A percentile compares a stretch with the other conserved stretches of the same genome.
These are phyloP conservation scores for Calyptomena viridis DNA, from an alignment of 2,113 vertebrate species.

Conservation along the genomic window DNA sequence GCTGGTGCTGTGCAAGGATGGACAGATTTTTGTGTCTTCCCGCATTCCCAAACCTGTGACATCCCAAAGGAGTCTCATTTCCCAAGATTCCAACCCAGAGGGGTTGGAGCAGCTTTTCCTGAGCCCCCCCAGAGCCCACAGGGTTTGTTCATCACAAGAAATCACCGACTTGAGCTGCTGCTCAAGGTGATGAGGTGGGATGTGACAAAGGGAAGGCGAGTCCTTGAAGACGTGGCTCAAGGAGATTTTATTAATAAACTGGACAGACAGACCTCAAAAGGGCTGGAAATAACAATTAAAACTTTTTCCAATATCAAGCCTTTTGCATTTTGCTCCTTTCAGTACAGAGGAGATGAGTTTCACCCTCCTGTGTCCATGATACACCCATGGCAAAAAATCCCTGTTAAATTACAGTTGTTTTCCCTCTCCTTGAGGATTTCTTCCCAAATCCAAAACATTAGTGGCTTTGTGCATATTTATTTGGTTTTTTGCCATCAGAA, in stretches of 20 bases:
- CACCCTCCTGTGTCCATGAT: background rate
- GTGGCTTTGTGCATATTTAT: background rate
- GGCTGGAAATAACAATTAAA: background rate
- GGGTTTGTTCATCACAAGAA: background rate
- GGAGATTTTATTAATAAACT: background rate
- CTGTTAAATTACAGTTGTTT: background rate
- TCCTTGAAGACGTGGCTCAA: background rate
- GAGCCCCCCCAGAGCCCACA: accelerated
- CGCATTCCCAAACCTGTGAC: background rate
- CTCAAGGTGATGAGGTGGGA: background rate
- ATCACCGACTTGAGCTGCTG: background rate
- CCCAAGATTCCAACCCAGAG: background rate
- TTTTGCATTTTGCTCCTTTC: background rate
- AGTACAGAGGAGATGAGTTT: accelerated
- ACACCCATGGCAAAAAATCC: background rate
- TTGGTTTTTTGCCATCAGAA: background rate
- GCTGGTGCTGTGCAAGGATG: background rate
- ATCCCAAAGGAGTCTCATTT: background rate
- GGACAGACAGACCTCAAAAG: background rate
- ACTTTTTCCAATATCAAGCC: background rate
- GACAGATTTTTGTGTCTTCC: accelerated
- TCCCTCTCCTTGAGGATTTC: background rate
- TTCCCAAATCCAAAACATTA: background rate
- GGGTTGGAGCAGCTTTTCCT: background rate
- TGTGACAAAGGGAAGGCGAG: too few species aligned